phyloP scores from a whole-genome alignment of 2,888 invertebrate genomes.

The Pandemis corylana region DNA sequence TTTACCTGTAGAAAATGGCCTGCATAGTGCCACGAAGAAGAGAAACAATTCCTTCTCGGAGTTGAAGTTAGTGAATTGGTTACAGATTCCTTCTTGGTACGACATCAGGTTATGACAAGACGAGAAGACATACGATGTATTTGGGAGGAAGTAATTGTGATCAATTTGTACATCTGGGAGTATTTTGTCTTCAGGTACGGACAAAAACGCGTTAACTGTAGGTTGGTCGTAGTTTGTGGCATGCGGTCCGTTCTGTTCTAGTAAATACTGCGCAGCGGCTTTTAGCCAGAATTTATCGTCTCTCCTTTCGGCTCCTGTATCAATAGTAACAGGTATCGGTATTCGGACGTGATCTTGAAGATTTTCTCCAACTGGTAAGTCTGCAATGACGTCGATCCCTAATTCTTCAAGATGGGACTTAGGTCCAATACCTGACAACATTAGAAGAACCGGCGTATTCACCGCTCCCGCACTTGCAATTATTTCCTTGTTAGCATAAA shows the following conservation, averaged over 20 bases:
- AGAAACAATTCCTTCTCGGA: constrained; percentile 69
- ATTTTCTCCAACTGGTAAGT: constrained; percentile 76
- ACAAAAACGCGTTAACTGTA: constrained; percentile 75
- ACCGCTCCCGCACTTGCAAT: constrained; percentile 73
- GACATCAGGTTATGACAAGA: constrained; percentile 66
- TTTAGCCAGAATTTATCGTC: constrained; percentile 67
- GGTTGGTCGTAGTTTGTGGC: constrained; percentile 76
- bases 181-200: constrained; percentile 61
- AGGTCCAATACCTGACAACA: constrained; percentile 75
- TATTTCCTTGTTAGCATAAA: constrained; percentile 67
- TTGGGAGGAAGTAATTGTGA: constrained; percentile 74
- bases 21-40: constrained; percentile 71
- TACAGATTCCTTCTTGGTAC: constrained; percentile 67
- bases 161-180: constrained; percentile 77
- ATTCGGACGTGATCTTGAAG: constrained; percentile 80
- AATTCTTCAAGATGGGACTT: constrained; percentile 61
- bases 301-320: constrained; percentile 64
- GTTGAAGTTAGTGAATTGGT: constrained; percentile 69
- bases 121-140: constrained; percentile 66
- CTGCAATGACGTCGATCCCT: constrained; percentile 59
- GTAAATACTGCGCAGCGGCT: constrained; percentile 70
- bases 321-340: constrained; percentile 68
- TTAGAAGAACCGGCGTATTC: constrained; percentile 70
- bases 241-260: constrained; percentile 72
- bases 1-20: constrained; percentile 70